Percentiles rank a stretch among this genome's conserved stretches.
phyloP scores from a whole-genome alignment of 2,797 vertebrate genomes.

The Sarcoramphus papa region DNA sequence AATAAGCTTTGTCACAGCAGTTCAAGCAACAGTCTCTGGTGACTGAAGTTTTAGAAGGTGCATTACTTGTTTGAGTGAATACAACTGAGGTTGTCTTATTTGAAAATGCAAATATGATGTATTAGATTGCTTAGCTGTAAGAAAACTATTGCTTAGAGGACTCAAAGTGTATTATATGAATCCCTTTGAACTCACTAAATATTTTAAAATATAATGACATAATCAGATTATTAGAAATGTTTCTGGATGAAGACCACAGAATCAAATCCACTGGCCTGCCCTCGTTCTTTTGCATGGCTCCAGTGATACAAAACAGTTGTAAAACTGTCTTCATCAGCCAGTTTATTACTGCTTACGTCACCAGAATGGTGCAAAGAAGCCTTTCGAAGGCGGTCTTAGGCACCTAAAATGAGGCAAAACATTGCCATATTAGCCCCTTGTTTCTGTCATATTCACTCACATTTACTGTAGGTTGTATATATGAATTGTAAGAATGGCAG shows the following conservation, averaged over 20 bases:
- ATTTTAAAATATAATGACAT: neutral
- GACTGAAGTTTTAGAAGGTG: neutral
- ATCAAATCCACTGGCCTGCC: neutral
- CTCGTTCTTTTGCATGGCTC: neutral
- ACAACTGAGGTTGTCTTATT: neutral
- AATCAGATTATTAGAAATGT: neutral
- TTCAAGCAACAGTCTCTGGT: neutral
- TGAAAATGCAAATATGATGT: neutral
- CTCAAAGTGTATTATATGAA: neutral
- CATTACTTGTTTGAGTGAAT: neutral
- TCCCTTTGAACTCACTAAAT: neutral
- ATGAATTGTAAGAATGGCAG: neutral
- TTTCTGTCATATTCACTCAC: neutral
- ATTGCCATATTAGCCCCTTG: neutral
- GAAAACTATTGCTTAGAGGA: neutral
- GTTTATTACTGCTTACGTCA: neutral
- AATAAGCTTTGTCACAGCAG: constrained; percentile 14
- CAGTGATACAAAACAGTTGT: neutral
- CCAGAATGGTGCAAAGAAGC: neutral
- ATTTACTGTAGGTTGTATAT: neutral
- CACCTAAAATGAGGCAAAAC: neutral
- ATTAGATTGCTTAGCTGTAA: neutral
- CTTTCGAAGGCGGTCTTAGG: neutral
- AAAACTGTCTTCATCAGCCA: neutral
- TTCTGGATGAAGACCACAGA: neutral